Evolutionary conservation across 1,140 invertebrate genomes (phyloP).

Genomic region (Lasioglossum albipes): DNA sequence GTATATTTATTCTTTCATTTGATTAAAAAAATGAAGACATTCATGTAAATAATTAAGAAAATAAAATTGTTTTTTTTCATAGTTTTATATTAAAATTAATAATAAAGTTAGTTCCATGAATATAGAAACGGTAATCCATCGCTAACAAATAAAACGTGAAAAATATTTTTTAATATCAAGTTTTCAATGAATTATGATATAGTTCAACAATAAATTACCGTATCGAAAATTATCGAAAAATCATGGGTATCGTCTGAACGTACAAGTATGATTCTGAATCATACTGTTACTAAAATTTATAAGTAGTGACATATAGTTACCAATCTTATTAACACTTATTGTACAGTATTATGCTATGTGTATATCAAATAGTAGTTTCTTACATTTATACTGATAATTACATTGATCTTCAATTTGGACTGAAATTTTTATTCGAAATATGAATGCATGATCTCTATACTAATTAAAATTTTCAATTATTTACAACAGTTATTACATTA

Average conservation of each 20-base stretch:
- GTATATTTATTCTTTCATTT: no score
- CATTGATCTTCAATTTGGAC: constrained; percentile 13
- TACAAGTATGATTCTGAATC: neutral
- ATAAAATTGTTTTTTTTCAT: no score
- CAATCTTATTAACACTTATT: neutral
- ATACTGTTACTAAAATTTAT: neutral
- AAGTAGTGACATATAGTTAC: neutral
- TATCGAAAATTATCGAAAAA: neutral
- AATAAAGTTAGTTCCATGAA: no score
- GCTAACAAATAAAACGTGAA: no score
- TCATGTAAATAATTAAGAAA: no score
- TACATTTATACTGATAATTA: neutral
- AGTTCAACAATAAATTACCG: no score
- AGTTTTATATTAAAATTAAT: no score
- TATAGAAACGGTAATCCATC: no score
- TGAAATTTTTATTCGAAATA: constrained; percentile 9
- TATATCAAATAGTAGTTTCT: neutral
- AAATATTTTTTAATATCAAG: no score
- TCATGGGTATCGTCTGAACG: neutral
- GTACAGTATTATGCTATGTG: neutral
- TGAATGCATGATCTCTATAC: constrained; percentile 20
- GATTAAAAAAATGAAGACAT: no score
- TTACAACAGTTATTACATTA: neutral
- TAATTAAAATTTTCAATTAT: neutral
- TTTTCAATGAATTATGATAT: no score